These are phyloP conservation scores for Pristionchus arcanus DNA, from an alignment of 2,888 invertebrate species.

Conservation along the genomic window DNA sequence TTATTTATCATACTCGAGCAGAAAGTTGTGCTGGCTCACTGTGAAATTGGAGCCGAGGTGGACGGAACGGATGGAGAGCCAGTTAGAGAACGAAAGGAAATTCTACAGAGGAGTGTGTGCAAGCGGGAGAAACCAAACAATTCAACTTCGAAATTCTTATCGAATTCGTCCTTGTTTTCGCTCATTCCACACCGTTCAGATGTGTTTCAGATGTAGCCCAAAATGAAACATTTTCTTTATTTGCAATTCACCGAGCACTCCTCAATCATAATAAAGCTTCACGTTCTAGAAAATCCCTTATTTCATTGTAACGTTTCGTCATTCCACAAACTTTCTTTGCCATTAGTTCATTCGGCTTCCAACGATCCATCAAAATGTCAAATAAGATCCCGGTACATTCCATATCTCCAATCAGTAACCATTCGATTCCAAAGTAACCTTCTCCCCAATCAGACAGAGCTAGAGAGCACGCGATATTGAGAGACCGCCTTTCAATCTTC, in stretches of 20 bases:
- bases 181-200: not conserved
- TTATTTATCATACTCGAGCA: not conserved
- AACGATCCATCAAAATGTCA: no score
- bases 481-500: not conserved
- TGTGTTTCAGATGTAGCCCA: not conserved
- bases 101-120: not conserved
- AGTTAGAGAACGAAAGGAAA: slow-evolving; percentile 2
- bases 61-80: not conserved
- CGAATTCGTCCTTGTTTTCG: not conserved
- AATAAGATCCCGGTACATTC: not conserved
- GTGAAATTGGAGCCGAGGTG: not conserved
- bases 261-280: no score
- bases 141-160: not conserved
- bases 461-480: not conserved
- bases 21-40: not conserved
- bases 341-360: no score
- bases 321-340: no score
- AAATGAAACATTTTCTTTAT: not conserved
- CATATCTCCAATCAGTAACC: not conserved
- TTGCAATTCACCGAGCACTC: not conserved
- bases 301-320: no score
- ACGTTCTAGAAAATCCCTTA: no score
- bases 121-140: not conserved
- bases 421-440: not conserved
- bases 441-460: not conserved